Evolutionary conservation across 2,888 invertebrate species (phyloP).

Genomic region (Epinotia demarniana): DNA sequence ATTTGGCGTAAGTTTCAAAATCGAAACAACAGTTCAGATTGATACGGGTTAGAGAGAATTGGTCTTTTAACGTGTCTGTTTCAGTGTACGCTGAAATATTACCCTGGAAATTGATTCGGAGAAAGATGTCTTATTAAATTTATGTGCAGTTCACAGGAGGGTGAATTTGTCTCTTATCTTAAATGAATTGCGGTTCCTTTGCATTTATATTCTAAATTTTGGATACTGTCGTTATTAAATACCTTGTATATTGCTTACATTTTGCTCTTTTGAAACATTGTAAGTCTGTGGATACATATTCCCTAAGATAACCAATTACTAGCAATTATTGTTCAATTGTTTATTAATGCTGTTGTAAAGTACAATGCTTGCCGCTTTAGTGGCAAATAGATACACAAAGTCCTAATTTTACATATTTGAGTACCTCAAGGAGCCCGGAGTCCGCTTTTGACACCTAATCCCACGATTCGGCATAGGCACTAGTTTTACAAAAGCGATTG

Average conservation of each 20-base stretch:
- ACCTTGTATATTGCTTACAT: neutral
- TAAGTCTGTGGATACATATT: neutral
- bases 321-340: too few species aligned
- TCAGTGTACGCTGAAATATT: slow-evolving; percentile 62
- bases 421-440: too few species aligned
- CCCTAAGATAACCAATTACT: too few species aligned
- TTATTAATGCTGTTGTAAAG: too few species aligned
- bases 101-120: slow-evolving; percentile 60
- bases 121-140: slow-evolving; percentile 50
- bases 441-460: too few species aligned
- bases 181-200: slow-evolving; percentile 5
- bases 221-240: neutral
- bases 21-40: neutral
- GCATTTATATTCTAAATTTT: neutral
- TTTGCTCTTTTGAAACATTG: neutral
- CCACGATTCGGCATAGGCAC: too few species aligned
- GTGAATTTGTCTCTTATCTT: slow-evolving; percentile 10
- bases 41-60: slow-evolving; percentile 57
- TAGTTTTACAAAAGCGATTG: too few species aligned
- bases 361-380: too few species aligned
- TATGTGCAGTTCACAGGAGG: slow-evolving; percentile 1
- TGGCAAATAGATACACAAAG: too few species aligned
- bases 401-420: too few species aligned
- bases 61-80: slow-evolving; percentile 15
- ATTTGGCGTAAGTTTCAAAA: neutral